These are phyloP conservation scores for Meliscaeva auricollis DNA, from an alignment of 2,888 invertebrate species.

Conservation along the genomic window DNA sequence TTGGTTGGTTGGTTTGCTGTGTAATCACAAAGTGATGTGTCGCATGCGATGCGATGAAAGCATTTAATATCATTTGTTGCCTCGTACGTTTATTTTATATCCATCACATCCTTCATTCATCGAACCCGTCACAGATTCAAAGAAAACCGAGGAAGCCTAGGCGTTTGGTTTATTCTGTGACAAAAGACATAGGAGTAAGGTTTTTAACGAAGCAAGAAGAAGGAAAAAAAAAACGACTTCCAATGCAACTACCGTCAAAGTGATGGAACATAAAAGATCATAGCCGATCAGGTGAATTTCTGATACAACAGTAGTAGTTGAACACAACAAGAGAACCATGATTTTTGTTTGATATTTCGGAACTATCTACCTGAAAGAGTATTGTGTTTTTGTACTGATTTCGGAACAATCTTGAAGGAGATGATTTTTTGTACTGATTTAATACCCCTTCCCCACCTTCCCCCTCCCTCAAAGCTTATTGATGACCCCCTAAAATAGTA, in stretches of 20 bases:
- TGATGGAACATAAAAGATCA: conserved; percentile 21
- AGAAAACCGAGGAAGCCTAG: conserved; percentile 52
- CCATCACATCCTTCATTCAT: conserved; percentile 27
- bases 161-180: conserved; percentile 13
- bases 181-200: neutral
- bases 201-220: neutral
- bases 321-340: too few species aligned
- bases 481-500: too few species aligned
- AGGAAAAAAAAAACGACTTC: conserved; percentile 29
- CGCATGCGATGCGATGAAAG: conserved; percentile 67
- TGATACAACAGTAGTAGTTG: too few species aligned
- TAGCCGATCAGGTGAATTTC: conserved; percentile 14
- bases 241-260: conserved; percentile 34
- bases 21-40: conserved; percentile 72
- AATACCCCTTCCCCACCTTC: too few species aligned
- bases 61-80: conserved; percentile 74
- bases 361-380: too few species aligned
- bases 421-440: too few species aligned
- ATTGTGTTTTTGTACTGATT: too few species aligned
- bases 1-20: conserved; percentile 69
- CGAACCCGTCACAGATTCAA: conserved; percentile 41
- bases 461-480: too few species aligned
- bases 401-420: too few species aligned
- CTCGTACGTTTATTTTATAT: conserved; percentile 23
- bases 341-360: too few species aligned